Conservation (phyloP, 1,140 invertebrate genomes). For the Drosophila mojavensis region DNA sequence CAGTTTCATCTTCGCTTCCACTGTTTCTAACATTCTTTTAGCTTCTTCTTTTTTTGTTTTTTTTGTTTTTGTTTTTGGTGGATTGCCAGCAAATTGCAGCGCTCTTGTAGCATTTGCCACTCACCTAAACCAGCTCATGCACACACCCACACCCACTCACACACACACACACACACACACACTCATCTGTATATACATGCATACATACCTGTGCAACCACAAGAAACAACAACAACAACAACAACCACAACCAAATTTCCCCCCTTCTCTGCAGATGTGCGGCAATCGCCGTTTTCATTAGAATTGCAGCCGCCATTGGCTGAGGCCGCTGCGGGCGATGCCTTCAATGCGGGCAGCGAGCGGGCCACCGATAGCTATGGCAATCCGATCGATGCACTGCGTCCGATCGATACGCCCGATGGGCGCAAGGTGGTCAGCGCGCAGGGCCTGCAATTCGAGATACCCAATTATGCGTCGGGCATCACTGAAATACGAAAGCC, state of each 20-base stretch:
- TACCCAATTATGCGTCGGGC: slow-evolving; percentile 81
- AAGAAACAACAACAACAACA: slow-evolving; percentile 13
- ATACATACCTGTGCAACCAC: too few species aligned
- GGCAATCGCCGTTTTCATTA: slow-evolving; percentile 76
- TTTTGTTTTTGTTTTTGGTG: not conserved
- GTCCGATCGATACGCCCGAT: slow-evolving; percentile 79
- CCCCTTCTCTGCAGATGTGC: slow-evolving; percentile 74
- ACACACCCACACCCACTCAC: not conserved
- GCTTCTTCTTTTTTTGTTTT: slow-evolving; percentile 18
- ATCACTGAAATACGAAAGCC: slow-evolving; percentile 81
- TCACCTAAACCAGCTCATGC: not conserved
- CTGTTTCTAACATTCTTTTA: slow-evolving; percentile 49
- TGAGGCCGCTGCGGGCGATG: slow-evolving; percentile 43
- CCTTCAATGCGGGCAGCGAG: slow-evolving; percentile 41
- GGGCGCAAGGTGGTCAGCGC: slow-evolving; percentile 79
- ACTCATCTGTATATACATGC: slow-evolving; percentile 3
- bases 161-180: slow-evolving; percentile 2
- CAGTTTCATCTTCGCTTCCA: slow-evolving; percentile 41
- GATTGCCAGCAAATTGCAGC: slow-evolving; percentile 41
- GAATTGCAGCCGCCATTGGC: slow-evolving; percentile 76
- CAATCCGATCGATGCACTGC: slow-evolving; percentile 71
- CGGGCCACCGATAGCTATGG: slow-evolving; percentile 77
- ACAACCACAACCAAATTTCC: slow-evolving; percentile 41
- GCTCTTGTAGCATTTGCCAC: slow-evolving; percentile 18
- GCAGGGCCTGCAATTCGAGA: slow-evolving; percentile 82